phyloP scores from a whole-genome alignment of 2,797 vertebrate species.

The Tarsius wallacei region DNA sequence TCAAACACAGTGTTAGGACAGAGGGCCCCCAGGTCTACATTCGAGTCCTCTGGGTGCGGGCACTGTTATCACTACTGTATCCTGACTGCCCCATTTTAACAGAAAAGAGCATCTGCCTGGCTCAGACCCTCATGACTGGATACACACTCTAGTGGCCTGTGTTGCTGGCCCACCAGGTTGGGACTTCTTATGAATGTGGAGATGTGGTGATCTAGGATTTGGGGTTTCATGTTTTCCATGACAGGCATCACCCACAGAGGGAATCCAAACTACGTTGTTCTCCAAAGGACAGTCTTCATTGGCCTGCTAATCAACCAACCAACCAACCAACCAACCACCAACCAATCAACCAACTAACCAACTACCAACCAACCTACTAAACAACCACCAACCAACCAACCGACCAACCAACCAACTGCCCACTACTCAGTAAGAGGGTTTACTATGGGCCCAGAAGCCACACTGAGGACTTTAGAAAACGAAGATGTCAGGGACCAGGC shows the following conservation, averaged over 20 bases:
- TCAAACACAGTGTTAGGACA: not conserved
- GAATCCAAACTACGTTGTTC: not conserved
- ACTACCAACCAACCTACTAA: not conserved
- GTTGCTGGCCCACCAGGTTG: not conserved
- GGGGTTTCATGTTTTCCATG: not conserved
- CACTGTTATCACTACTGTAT: too few relatives aligned
- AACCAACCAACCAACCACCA: not conserved
- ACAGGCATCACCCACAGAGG: not conserved
- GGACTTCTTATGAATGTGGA: not conserved
- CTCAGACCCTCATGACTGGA: not conserved
- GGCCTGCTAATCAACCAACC: not conserved
- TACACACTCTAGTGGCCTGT: not conserved
- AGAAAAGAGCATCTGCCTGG: not conserved
- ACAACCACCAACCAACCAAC: not conserved
- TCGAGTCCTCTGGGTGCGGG: not conserved
- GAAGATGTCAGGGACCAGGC: not conserved
- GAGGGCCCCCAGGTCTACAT: not conserved
- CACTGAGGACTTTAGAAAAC: not conserved
- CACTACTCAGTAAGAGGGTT: not conserved
- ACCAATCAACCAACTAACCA: not conserved
- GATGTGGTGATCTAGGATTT: not conserved
- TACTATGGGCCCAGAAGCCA: not conserved
- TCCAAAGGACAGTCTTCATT: slow-evolving; percentile 1
- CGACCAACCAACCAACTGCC: not conserved
- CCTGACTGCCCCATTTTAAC: not conserved